Evolutionary conservation across 2,113 vertebrate species (phyloP).

Genomic region (Phrynosoma blainvillii): DNA sequence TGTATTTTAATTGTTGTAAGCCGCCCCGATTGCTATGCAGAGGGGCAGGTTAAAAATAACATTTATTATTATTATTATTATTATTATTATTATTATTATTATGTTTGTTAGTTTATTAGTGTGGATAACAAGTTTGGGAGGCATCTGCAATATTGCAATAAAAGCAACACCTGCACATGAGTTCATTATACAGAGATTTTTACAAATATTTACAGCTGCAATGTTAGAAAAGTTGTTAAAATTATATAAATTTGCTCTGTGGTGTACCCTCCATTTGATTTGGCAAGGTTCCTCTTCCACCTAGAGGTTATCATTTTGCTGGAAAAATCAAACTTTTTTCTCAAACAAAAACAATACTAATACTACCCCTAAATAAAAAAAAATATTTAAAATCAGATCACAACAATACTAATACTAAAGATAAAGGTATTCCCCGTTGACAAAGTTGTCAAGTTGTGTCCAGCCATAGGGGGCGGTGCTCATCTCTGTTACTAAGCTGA

Average conservation of each 20-base stretch:
- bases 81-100: no score
- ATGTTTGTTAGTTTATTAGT: background rate
- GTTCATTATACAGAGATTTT: background rate
- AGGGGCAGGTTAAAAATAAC: no score
- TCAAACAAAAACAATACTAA: background rate
- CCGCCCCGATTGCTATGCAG: no score
- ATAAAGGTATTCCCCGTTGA: no score
- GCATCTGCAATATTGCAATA: background rate
- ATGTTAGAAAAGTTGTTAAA: background rate
- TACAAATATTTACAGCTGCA: background rate
- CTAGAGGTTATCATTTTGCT: background rate
- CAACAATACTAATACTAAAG: no score
- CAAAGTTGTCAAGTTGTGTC: no score
- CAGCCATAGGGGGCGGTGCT: no score
- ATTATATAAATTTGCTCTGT: background rate
- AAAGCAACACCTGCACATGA: background rate
- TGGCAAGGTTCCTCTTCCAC: background rate
- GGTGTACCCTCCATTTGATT: background rate
- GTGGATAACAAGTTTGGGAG: background rate
- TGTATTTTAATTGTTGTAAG: no score
- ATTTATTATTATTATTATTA: no score
- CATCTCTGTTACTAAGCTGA: no score
- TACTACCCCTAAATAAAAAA: no score
- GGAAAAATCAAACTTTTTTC: background rate
- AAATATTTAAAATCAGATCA: no score